Base-by-base conservation (phyloP, 2,113 vertebrate species). In the Spea bombifrons region DNA sequence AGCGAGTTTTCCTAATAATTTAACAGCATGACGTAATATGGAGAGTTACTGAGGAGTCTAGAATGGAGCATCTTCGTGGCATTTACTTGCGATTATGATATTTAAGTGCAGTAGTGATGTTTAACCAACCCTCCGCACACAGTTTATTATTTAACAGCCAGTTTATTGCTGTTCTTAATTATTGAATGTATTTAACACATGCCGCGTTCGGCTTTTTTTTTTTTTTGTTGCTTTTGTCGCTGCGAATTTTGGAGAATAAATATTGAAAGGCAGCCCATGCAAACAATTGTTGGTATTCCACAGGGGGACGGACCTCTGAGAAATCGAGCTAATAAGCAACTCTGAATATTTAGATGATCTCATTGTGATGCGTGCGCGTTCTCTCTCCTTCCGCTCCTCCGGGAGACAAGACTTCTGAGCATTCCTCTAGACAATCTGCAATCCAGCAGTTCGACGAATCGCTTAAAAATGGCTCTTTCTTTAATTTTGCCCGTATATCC, bases 341-440 rank as follows among this genome's bases (percentile, higher is more conserved):
- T 59, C 49, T 3, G 53, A 59, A 68, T 76, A 76, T 76, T 66
- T 52, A 76, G 65, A 68, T 59, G 45, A 48, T 43, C 75, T 76
- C 43, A 53, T 76, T 68, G 75, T 76, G 46, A 64, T 15, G 5
- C 75, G 48, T 9, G 6, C 9, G 47, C 53, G 16, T 13, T 49
- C 55, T 43, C 30, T 6, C 47, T 8, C 44, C 52, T 57, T 13
- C 55, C 10, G 3, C 48, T 75, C 73, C 47, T 75, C n/a, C 6
- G 66, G 66, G 75, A 61, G 3, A 15, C 53, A 3, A 49, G 73
- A 76, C 45, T 76, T 76, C 75, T 68, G 43, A 48, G 66, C 16
- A 66, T 76, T 68, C 48, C 66, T 69, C 44, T 7, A 7, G 63
- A 66, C 50, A 57, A 66, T 76, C 49, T 76, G 52, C 44, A 67